Evolutionary conservation across 1,140 invertebrate species (phyloP), one percentile per base, ranked within the genome.

Genomic region (Rhynchophorus ferrugineus): DNA sequence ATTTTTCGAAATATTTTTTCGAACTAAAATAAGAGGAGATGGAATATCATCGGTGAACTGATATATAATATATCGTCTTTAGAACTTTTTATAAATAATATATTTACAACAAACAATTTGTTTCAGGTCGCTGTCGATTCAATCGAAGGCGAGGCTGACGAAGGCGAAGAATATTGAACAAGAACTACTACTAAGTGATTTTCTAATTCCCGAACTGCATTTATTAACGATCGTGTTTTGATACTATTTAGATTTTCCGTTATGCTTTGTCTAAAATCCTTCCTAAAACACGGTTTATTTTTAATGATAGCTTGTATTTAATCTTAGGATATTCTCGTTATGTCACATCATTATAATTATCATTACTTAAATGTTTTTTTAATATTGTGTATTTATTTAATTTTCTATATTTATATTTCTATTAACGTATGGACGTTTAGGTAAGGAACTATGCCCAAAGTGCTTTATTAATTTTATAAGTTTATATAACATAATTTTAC

Each of bases 101-200:
- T 29, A 29, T 29, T 29, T 6, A 29, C 5, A 29, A 29, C 24
- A 29, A 29, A 29, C 5, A 6, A 29, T 29, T 29, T n/a, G n/a
- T 54, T 47, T 2, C 13, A 56, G 49, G 68, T 82, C 46, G 77
- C 75, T 53, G 79, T 83, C 73, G 81, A 87, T 73, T 83, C 82
- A 14, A 79, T 80, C 16, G 83, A 84, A 62, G 83, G 78, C 5
- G 82, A 83, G 67, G 82, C 76, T 19, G 81, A 83, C 67, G 83
- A 79, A 57, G 83, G 76, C 37, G 84, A 87, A 60, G 83, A 84
- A 73, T 81, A 81, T 66, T 82, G 75, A 77, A 46, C 0, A 38
- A 7, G n/a, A 48, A 8, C 18, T 3, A 24, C 19, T 9, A 18
- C 6, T 22, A 11, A 44, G 21, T 20, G 24, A 11, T 29, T 29